Evolutionary conservation across 2,797 vertebrate genomes (phyloP).

Genomic region (Silurus lanzhouensis): DNA sequence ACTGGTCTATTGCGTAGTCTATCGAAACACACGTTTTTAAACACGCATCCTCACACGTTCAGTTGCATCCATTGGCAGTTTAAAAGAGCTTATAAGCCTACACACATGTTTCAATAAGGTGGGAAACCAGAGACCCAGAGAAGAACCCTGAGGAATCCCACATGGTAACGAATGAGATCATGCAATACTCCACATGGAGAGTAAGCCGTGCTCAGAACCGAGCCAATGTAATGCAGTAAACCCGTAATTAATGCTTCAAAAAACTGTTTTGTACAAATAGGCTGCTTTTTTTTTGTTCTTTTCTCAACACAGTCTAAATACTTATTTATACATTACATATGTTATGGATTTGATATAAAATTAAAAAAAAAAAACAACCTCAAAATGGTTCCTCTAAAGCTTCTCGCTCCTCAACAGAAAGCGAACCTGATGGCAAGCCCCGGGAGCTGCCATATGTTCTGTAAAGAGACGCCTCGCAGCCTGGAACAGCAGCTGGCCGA

Average conservation of each 20-base stretch:
- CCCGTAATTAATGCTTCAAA: not conserved
- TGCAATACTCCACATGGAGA: not conserved
- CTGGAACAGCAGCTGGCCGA: constrained; percentile 97
- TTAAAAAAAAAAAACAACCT: not conserved
- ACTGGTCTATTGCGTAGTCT: no score
- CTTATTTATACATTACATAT: not conserved
- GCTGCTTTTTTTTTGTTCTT: not conserved
- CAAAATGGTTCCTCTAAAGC: not conserved
- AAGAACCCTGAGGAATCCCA: not conserved
- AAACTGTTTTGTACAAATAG: not conserved
- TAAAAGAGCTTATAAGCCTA: not conserved
- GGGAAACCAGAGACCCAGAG: not conserved
- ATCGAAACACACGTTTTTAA: not conserved
- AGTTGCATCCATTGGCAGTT: not conserved
- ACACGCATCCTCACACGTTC: not conserved
- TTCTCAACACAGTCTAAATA: not conserved
- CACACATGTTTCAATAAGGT: not conserved
- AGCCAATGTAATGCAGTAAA: not conserved
- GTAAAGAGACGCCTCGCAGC: constrained; percentile 91
- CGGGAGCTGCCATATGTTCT: constrained; percentile 91
- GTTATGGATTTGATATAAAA: not conserved
- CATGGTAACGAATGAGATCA: not conserved
- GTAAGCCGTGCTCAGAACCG: not conserved
- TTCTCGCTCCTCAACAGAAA: constrained; percentile 70
- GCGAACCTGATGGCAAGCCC: constrained; percentile 83